These are phyloP conservation scores for Phyllostomus discolor DNA, from an alignment of 2,113 vertebrate genomes.

Conservation along the genomic window DNA sequence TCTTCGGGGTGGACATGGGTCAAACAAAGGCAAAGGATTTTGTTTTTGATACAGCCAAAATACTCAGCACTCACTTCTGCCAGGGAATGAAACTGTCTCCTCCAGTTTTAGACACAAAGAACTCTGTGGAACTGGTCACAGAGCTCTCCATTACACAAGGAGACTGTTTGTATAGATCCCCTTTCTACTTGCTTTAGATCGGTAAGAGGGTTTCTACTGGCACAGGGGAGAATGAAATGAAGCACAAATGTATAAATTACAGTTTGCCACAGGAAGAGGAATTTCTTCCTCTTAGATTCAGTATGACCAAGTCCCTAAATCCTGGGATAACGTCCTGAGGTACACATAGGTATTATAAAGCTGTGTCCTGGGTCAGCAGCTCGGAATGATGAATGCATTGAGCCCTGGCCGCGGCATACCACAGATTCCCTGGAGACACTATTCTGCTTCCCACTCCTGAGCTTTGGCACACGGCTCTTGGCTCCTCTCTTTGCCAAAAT, in stretches of 20 bases:
- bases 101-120: background rate
- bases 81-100: background rate
- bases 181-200: background rate
- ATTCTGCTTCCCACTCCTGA: background rate
- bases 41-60: background rate
- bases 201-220: background rate
- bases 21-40: constrained; percentile 16
- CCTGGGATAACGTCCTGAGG: background rate
- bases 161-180: background rate
- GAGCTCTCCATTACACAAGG: background rate
- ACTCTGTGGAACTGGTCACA: background rate
- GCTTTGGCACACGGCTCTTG: background rate
- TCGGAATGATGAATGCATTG: background rate
- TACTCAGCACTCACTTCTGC: background rate
- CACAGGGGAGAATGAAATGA: background rate
- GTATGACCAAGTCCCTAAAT: background rate
- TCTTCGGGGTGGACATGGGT: background rate
- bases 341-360: background rate
- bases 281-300: background rate
- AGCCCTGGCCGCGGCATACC: background rate
- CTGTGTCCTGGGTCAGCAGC: background rate
- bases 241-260: background rate
- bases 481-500: background rate
- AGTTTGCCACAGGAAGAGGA: background rate
- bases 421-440: background rate